Conservation (phyloP, 1,140 invertebrate genomes). For the Sarcophaga peregrina region DNA sequence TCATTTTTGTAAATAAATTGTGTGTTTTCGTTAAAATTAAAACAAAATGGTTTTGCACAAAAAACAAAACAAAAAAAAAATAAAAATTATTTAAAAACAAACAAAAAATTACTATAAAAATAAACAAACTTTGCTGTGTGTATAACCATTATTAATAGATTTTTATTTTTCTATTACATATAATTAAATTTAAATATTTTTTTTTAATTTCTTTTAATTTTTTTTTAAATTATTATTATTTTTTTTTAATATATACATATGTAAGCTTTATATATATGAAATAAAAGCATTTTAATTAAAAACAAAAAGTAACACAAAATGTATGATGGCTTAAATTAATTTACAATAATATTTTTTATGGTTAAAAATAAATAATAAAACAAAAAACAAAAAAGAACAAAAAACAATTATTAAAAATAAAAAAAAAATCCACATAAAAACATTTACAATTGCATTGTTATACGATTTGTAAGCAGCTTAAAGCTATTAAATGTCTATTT, state of each 20-base stretch:
- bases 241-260: slow-evolving; percentile 20
- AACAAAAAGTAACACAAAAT: slow-evolving; percentile 8
- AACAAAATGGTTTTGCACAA: slow-evolving; percentile 28
- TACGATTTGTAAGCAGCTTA: slow-evolving; percentile 38
- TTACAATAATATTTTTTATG: slow-evolving; percentile 25
- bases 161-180: neutral
- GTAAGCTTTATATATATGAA: slow-evolving; percentile 34
- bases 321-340: neutral
- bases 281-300: neutral
- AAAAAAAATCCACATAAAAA: slow-evolving; percentile 22
- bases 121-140: slow-evolving; percentile 33
- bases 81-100: neutral
- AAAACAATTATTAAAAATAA: slow-evolving; percentile 10
- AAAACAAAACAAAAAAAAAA: too few relatives aligned
- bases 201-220: neutral
- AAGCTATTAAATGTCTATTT: slow-evolving; percentile 33
- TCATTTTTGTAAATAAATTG: slow-evolving; percentile 23
- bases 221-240: too few relatives aligned
- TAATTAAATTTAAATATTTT: neutral
- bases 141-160: neutral
- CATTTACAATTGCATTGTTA: slow-evolving; percentile 34
- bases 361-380: slow-evolving; percentile 11
- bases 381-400: neutral
- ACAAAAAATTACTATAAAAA: neutral
- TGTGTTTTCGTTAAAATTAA: slow-evolving; percentile 34